Evolutionary conservation across 2,888 invertebrate species (phyloP), one percentile per base, ranked within the genome.

Genomic region (Parapristionchus giblindavisi): DNA sequence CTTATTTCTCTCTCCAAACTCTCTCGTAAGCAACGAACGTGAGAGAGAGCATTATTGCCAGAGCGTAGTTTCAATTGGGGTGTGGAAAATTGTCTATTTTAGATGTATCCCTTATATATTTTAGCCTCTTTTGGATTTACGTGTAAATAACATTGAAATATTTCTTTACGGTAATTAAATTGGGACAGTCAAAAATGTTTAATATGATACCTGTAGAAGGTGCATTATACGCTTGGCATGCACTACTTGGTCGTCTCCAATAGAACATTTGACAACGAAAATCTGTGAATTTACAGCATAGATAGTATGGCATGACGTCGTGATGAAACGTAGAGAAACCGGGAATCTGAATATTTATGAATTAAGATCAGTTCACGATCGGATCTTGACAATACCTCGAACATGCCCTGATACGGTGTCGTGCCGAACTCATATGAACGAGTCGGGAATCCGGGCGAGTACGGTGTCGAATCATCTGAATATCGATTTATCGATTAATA

Each of bases 281-380:
- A 29, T 96, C 94, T 0, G 94, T 92, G 95, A 96, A 97, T 87
- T 93, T 90, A 88, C 98, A 98, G 88, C 98, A 98, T 79, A 94
- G 92, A 88, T 95, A 96, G 90, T 94, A 95, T 0, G 97, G 95
- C 80, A 94, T 92, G 90, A 95, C 92, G 86, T 98, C 98, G 87
- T 96, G 94, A 90, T 93, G 93, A 95, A 96, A 98, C 88, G 95
- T 94, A 2, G 96, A 96, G 74, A 97, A 89, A 0, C 94, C 94
- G 3, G 98, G 97, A 0, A 94, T 93, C 89, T 89, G 66, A 70
- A 75, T 65, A 36, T 32, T 8, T 6, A 34, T 27, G 17, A 60
- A 29, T 29, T 14, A 27, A n/a, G 6, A n/a, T n/a, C 27, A 17
- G 24, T 54, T 54, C 6, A 43, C 8, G 17, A 43, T 43, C 43